Conservation (phyloP, 30 jellyfish, hydroid and myxozoan species). For the Aurelia coerulea region DNA sequence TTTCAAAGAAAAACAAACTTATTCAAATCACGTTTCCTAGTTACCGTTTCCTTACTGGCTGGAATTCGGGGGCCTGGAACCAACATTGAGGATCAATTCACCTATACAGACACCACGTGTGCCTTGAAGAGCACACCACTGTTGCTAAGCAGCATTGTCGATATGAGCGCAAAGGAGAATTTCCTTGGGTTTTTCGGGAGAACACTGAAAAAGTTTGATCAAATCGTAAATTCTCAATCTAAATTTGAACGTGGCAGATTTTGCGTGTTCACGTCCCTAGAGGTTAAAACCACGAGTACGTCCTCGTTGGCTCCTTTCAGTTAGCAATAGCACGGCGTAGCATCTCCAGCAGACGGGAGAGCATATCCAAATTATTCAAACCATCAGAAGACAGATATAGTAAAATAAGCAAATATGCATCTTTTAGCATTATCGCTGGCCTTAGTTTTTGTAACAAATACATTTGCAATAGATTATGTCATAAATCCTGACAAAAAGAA, state of each 20-base stretch:
- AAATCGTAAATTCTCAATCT: slow-evolving; percentile 28
- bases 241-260: slow-evolving; percentile 51
- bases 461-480: slow-evolving; percentile 56
- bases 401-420: slow-evolving; percentile 8
- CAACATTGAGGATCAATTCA: neutral
- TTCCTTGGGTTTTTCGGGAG: neutral
- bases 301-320: slow-evolving; percentile 20
- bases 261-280: slow-evolving; percentile 20
- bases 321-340: neutral
- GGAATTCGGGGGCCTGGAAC: slow-evolving; percentile 38
- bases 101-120: slow-evolving; percentile 37
- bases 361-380: no score
- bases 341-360: no score
- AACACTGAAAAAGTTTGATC: neutral
- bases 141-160: slow-evolving; percentile 32
- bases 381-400: no score
- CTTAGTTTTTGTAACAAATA: slow-evolving; percentile 6
- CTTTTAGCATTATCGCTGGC: neutral
- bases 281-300: slow-evolving; percentile 18
- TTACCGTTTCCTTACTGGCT: slow-evolving; percentile 12
- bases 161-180: slow-evolving; percentile 23
- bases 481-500: slow-evolving; percentile 51
- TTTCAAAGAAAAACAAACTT: neutral
- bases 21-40: slow-evolving; percentile 9
- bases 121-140: neutral